Evolutionary conservation across 1,140 invertebrate genomes (phyloP), one percentile per base, ranked within the genome.

Genomic region (Bactericera cockerelli): DNA sequence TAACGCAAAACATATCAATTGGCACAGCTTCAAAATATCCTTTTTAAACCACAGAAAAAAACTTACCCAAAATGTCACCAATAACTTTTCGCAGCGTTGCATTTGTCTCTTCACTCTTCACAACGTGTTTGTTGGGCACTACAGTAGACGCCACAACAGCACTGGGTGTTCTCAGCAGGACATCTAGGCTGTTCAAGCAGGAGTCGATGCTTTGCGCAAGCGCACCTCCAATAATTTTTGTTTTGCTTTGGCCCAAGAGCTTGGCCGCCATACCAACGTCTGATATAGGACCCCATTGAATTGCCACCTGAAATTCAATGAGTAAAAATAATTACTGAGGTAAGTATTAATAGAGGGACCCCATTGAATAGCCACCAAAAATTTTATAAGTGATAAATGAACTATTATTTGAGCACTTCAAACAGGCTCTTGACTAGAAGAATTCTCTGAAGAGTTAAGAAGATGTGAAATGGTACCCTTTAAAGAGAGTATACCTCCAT

Each of bases 211-310:
- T 61, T 49, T 61, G 60, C 2, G 55, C 60, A 4, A 49, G 25
- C 2, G 60, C 57, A 2, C 60, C 60, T 10, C 57, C 39, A 24
- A 33, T 58, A 19, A 58, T 39, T 39, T 38, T 39, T 1, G 26
- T 58, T 36, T 36, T 39, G 19, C 21, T 38, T 21, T 58, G 57
- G 11, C 24, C 39, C 13, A 58, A 36, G 10, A 58, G 39, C 14
- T 24, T 39, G 19, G 33, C 57, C 6, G 26, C 22, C 56, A 63
- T 60, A 6, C 62, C 62, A 4, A 63, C 62, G 13, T 63, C 62
- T 4, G 39, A 59, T 1, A 63, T 55, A 13, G 38, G 55, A 26
- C 62, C 62, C 62, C 62, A 63, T 55, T 63, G 62, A 0, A 63
- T 60, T 10, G 60, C 56, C 53, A 54, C 28, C 60, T 61, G 6